phyloP scores from a whole-genome alignment of 2,113 vertebrate genomes.

The Stegostoma tigrinum region DNA sequence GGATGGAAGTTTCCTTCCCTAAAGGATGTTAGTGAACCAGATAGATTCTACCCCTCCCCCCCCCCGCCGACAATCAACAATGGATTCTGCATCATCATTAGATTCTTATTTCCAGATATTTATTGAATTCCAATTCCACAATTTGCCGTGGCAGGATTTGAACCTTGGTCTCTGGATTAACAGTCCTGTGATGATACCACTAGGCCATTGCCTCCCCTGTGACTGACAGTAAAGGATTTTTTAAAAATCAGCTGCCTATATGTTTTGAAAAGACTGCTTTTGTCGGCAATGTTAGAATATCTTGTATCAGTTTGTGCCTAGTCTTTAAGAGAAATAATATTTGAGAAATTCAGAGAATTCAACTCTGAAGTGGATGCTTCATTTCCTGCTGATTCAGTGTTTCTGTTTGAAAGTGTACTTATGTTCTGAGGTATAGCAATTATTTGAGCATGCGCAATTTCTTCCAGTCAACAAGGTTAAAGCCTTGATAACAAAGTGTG shows the following conservation, averaged over 20 bases:
- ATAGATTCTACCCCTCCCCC: too few species aligned
- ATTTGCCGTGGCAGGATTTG: too few species aligned
- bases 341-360: constrained; percentile 10
- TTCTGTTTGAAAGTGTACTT: background rate
- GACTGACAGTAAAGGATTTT: background rate
- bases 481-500: too few species aligned
- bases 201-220: too few species aligned
- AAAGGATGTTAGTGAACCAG: too few species aligned
- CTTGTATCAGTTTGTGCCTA: background rate
- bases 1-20: too few species aligned
- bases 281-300: background rate
- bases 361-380: constrained; percentile 4
- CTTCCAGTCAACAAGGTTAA: background rate
- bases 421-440: background rate
- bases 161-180: too few species aligned
- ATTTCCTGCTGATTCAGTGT: constrained; percentile 29
- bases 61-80: too few species aligned
- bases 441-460: background rate
- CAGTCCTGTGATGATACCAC: too few species aligned
- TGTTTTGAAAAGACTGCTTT: background rate
- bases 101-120: too few species aligned
- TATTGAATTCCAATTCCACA: too few species aligned
- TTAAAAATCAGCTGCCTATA: background rate
- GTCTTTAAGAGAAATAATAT: background rate
- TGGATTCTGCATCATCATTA: too few species aligned